Evolutionary conservation across 2,113 vertebrate species (phyloP), one percentile per base, ranked within the genome.

Genomic region (Osmerus mordax): DNA sequence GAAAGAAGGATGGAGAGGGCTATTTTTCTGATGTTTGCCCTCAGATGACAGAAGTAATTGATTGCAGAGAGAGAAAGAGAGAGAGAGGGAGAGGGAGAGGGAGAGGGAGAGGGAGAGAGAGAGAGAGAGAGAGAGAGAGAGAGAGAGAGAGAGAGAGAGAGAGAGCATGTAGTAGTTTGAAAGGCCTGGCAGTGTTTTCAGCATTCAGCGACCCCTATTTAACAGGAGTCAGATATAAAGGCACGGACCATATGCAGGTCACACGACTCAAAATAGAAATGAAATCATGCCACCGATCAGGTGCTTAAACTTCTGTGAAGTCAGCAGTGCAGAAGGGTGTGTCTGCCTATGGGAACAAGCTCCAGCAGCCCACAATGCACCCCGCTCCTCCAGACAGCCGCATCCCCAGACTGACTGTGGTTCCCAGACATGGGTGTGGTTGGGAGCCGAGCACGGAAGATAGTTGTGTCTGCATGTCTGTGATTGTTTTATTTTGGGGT

Each of bases 21-120:
- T 25, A 12, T 69, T 78, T 77, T 74, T 73, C 59, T 72, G 62
- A 65, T 70, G 74, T 72, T 81, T 78, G 67, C 75, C 76, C 67
- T 77, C 54, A 51, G 70, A 78, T 25, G 60, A 73, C 80, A 75
- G 69, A 73, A 69, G 70, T 79, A 80, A 82, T 81, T 86, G 76
- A 83, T 78, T 82, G 63, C 3, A 81, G 5, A 6, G 6, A 6
- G 32, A 32, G 6, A 32, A 2, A 32, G 32, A 32, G 32, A 32
- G 32, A 3, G 32, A 32, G 32, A 32, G 32, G 2, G 3, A 32
- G 32, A 32, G 32, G 0, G 32, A 32, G 32, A 32, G 32, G 2
- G 32, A 3, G 3, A 32, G 32, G 2, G 32, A 32, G 32, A 3
- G 32, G 2, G 6, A 2, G 32, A 32, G 3, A 1, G 32, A 32